These are phyloP conservation scores for Aporophyla nigra DNA, from an alignment of 2,888 invertebrate genomes.

Conservation along the genomic window DNA sequence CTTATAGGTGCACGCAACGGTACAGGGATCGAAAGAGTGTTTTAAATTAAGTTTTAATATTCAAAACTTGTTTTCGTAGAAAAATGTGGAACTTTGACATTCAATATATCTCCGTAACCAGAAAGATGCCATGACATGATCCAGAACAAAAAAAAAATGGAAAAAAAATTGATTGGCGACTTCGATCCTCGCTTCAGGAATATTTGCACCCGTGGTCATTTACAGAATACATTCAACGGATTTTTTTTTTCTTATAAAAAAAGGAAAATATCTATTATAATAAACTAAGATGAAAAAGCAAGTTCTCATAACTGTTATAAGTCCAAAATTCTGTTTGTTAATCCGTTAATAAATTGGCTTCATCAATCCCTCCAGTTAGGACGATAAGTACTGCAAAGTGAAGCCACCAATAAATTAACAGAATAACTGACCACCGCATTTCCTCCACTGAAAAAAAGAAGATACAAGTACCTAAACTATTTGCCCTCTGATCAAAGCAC, in stretches of 20 bases:
- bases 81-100: not conserved
- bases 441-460: constrained; percentile 14
- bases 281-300: not conserved
- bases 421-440: constrained; percentile 10
- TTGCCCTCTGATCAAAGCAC: constrained; percentile 11
- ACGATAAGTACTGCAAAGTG: constrained; percentile 4
- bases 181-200: not conserved
- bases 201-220: not conserved
- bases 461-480: constrained; percentile 2
- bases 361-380: not conserved
- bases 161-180: not conserved
- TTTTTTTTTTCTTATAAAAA: no score
- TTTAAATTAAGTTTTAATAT: not conserved
- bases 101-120: not conserved
- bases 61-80: not conserved
- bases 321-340: not conserved
- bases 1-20: no score
- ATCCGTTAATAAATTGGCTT: not conserved
- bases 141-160: not conserved
- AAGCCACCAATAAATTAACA: constrained; percentile 17
- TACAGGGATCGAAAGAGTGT: not conserved
- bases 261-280: no score
- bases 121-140: not conserved
- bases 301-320: not conserved
- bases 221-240: not conserved